phyloP scores from a whole-genome alignment of 2,888 invertebrate species.

The Anarsia innoxiella region DNA sequence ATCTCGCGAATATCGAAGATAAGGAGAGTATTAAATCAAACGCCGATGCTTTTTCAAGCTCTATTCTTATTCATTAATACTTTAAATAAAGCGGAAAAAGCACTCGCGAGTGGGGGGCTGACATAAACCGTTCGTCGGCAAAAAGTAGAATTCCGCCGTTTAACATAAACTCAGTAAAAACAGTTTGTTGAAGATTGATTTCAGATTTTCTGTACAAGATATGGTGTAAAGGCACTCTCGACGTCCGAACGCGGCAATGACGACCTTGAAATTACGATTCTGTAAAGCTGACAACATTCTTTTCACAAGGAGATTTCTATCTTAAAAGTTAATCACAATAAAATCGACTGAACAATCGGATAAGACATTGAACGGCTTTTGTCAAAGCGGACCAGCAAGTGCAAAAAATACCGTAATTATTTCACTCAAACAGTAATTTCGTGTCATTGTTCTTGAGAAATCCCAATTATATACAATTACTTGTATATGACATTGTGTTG shows the following conservation, averaged over 20 bases:
- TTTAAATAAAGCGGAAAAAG: constrained; percentile 68
- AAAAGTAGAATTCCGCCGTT: constrained; percentile 49
- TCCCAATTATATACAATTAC: constrained; percentile 75
- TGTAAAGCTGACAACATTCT: constrained; percentile 7
- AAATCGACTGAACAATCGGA: constrained; percentile 41
- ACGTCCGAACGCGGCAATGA: constrained; percentile 6
- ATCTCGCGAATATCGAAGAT: constrained; percentile 43
- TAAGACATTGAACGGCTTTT: constrained; percentile 35
- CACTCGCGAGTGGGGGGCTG: constrained; percentile 56
- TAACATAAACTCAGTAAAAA: constrained; percentile 43
- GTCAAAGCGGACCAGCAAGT: constrained; percentile 49
- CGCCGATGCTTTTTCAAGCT: constrained; percentile 50
- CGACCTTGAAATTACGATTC: constrained; percentile 6
- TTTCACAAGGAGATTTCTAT: constrained; percentile 5
- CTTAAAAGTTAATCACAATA: constrained; percentile 14
- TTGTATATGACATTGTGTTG: constrained; percentile 66
- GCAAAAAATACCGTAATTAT: constrained; percentile 65
- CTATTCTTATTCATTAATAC: constrained; percentile 70
- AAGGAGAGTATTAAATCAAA: constrained; percentile 60
- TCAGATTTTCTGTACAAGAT: constrained; percentile 28
- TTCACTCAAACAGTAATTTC: constrained; percentile 68
- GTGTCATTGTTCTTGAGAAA: constrained; percentile 72
- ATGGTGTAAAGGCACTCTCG: constrained; percentile 9
- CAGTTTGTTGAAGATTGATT: constrained; percentile 23
- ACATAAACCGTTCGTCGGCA: constrained; percentile 55